Evolutionary conservation across 2,797 vertebrate species (phyloP).

Genomic region (Sciaenops ocellatus): DNA sequence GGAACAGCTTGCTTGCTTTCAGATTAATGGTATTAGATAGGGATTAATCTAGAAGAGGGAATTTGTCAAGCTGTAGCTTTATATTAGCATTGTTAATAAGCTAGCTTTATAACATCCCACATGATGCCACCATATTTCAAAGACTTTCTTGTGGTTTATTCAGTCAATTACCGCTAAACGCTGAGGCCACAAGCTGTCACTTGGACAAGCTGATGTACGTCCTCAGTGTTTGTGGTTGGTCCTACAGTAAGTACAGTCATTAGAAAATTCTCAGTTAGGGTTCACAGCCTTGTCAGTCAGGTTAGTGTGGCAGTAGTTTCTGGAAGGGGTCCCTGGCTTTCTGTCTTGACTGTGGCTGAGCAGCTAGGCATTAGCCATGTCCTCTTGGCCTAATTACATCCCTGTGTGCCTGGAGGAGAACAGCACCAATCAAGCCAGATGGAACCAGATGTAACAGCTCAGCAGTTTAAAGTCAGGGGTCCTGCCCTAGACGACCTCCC

Average conservation of each 20-base stretch:
- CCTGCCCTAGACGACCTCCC: conserved; percentile 45
- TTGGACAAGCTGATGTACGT: conserved; percentile 25
- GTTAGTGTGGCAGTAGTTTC: conserved; percentile 29
- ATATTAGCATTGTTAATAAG: conserved; percentile 73
- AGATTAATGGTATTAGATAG: conserved; percentile 78
- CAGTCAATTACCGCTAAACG: conserved; percentile 39
- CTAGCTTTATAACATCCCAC: conserved; percentile 43
- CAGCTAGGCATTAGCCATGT: conserved; percentile 50
- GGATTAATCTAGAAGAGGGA: conserved; percentile 75
- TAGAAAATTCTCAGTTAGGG: conserved; percentile 23
- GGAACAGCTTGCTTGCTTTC: conserved; percentile 70
- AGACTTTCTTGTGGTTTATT: conserved; percentile 51
- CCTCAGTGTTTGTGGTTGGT: conserved; percentile 5
- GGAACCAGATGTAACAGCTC: conserved; percentile 71
- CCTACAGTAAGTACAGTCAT: conserved; percentile 33
- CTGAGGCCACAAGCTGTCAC: conserved; percentile 34
- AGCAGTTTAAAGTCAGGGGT: conserved; percentile 72
- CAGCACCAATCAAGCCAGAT: conserved; percentile 59
- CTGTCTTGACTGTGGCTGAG: conserved; percentile 45
- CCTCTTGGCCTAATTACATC: conserved; percentile 58
- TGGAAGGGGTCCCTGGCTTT: conserved; percentile 23
- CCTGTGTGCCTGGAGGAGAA: conserved; percentile 55
- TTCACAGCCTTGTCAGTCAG: conserved; percentile 21
- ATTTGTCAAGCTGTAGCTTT: conserved; percentile 69
- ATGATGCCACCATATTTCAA: conserved; percentile 48